Percentiles rank a stretch among this genome's conserved stretches.
Evolutionary conservation across 2,888 invertebrate genomes (phyloP).

Genomic region (Archaeoteleia sp.): DNA sequence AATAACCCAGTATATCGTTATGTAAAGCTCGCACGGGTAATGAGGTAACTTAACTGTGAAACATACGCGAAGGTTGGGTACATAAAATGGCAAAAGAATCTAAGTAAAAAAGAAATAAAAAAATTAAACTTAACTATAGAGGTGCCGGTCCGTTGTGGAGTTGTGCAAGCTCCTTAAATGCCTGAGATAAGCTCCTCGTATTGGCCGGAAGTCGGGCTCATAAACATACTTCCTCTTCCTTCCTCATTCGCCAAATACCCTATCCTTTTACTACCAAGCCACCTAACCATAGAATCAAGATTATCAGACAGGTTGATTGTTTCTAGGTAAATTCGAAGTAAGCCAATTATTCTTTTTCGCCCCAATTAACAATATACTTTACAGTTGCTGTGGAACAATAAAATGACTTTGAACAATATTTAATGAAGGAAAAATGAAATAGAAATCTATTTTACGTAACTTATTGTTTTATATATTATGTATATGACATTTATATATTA

Average conservation of each 20-base stretch:
- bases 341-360: not conserved
- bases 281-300: not conserved
- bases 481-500: too few relatives aligned
- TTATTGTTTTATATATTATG: too few relatives aligned
- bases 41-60: too few relatives aligned
- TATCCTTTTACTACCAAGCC: not conserved
- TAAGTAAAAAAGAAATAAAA: not conserved
- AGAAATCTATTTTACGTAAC: too few relatives aligned
- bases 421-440: too few relatives aligned
- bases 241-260: slow-evolving; percentile 3
- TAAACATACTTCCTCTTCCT: slow-evolving; percentile 59
- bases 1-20: too few relatives aligned
- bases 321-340: not conserved
- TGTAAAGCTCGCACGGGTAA: too few relatives aligned
- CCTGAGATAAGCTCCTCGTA: slow-evolving; percentile 51
- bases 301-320: slow-evolving; percentile 1
- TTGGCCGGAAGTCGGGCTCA: slow-evolving; percentile 60
- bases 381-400: too few relatives aligned
- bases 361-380: too few relatives aligned
- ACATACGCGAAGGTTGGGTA: too few relatives aligned
- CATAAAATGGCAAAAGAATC: too few relatives aligned
- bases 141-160: not conserved
- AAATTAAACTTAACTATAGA: slow-evolving; percentile 1
- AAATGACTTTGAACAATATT: too few relatives aligned
- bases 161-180: slow-evolving; percentile 41